Percentiles rank a stretch among this genome's conserved stretches.
Conservation (phyloP, 2,797 vertebrate genomes). For the Muraenolepis orangiensis region DNA sequence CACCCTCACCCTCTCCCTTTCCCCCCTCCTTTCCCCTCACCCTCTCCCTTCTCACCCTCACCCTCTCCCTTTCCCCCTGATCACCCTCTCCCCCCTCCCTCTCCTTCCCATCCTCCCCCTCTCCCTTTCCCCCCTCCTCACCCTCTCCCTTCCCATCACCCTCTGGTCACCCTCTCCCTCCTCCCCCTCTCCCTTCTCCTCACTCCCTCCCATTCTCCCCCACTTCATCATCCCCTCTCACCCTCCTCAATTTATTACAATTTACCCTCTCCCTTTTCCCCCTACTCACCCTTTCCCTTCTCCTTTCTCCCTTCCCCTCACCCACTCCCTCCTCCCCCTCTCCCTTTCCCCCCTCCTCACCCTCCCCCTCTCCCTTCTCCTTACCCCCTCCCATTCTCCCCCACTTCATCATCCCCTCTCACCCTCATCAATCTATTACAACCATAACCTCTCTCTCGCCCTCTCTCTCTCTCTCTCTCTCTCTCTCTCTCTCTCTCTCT, state of each 20-base stretch:
- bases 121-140: too few species aligned
- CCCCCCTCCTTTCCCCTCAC: too few species aligned
- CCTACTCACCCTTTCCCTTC: constrained; percentile 36
- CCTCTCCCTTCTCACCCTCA: too few species aligned
- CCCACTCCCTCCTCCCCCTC: neutral
- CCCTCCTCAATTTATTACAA: constrained; percentile 29
- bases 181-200: neutral
- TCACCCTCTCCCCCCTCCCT: too few species aligned
- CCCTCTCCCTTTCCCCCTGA: too few species aligned
- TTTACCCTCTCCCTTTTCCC: constrained; percentile 40
- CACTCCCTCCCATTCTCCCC: constrained; percentile 37
- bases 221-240: too few species aligned
- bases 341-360: too few species aligned
- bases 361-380: neutral
- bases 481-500: neutral
- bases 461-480: neutral
- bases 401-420: too few species aligned
- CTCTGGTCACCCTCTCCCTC: neutral
- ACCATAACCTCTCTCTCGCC: too few species aligned
- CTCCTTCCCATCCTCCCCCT: too few species aligned
- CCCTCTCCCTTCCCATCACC: neutral
- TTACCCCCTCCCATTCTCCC: neutral
- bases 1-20: too few species aligned
- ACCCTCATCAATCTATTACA: too few species aligned
- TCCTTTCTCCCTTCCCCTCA: constrained; percentile 4